Conservation (phyloP, 2,888 invertebrate species). For the Nomada hirtipes region DNA sequence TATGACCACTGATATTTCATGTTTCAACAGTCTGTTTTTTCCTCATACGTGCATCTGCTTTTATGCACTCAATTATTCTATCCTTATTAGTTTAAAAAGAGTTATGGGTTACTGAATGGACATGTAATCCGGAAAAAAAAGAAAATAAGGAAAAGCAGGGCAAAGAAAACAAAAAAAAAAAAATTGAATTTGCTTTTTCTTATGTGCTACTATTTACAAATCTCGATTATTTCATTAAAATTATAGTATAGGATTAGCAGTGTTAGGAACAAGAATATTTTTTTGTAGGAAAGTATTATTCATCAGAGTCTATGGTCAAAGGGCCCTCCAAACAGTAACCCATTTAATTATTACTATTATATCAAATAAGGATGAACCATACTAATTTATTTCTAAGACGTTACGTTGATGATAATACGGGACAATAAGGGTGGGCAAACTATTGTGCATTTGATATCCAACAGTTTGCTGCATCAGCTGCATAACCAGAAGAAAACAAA, state of each 20-base stretch:
- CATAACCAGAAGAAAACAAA: slow-evolving; percentile 77
- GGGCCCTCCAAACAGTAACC: slow-evolving; percentile 74
- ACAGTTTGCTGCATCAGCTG: slow-evolving; percentile 82
- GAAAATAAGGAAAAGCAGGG: background rate
- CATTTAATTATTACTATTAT: slow-evolving; percentile 65
- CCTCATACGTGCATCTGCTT: slow-evolving; percentile 75
- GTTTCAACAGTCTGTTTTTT: slow-evolving; percentile 71
- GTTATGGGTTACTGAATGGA: slow-evolving; percentile 75
- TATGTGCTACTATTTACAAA: slow-evolving; percentile 11
- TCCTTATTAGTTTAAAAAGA: slow-evolving; percentile 69
- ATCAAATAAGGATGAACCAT: slow-evolving; percentile 70
- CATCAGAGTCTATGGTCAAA: slow-evolving; percentile 23
- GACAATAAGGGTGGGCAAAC: slow-evolving; percentile 79
- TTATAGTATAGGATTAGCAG: background rate
- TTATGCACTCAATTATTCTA: slow-evolving; percentile 73
- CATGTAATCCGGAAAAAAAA: slow-evolving; percentile 8
- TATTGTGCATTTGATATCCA: slow-evolving; percentile 83
- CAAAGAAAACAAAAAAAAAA: slow-evolving; percentile 13
- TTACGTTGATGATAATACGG: slow-evolving; percentile 68
- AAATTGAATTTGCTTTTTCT: slow-evolving; percentile 24
- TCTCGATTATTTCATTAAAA: slow-evolving; percentile 2
- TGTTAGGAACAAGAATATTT: background rate
- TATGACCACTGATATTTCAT: slow-evolving; percentile 73
- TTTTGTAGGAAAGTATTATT: slow-evolving; percentile 9
- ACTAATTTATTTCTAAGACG: slow-evolving; percentile 76